Evolutionary conservation across 2,888 invertebrate species (phyloP), one percentile per base, ranked within the genome.

Genomic region (Drosophila lacicola): DNA sequence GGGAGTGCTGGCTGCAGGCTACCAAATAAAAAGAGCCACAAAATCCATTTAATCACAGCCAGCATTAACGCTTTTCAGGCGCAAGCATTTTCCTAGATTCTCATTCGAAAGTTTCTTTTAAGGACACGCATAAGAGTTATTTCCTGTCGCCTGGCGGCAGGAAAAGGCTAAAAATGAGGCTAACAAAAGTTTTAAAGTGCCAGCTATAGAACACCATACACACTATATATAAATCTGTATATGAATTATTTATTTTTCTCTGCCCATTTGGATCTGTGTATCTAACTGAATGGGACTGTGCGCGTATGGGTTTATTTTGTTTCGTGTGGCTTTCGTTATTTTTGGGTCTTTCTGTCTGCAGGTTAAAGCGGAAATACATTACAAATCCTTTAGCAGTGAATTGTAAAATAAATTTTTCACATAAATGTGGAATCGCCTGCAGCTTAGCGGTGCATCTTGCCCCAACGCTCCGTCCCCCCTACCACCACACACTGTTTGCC

Each of bases 101-200:
- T 68, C 60, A 49, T 44, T 62, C 62, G 47, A 70, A 66, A 74
- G 49, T 69, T 81, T 63, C 63, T 73, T 75, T 89, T 75, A 67
- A 65, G 81, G 8, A 69, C 58, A 71, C 68, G 69, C 82, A 89
- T 81, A 89, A 89, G 87, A 84, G 88, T 81, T 61, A 70, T 78
- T 81, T 84, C 87, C 87, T 68, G 78, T 71, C 70, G 83, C 70
- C 78, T 56, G 77, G 44, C 58, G 58, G 64, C 65, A 14, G 41
- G 14, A 44, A 49, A 60, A 55, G 69, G 33, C 77, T 45, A 74
- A 81, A 81, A 79, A 67, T 41, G 72, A 72, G 25, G 25, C 81
- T 78, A 82, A 88, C 82, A 80, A 89, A 88, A 88, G 88, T 85
- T 85, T 89, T 85, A 85, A 89, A 85, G 78, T 75, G 80, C 80